Conservation (phyloP, 2,113 vertebrate species). For the Sigmodon hispidus region DNA sequence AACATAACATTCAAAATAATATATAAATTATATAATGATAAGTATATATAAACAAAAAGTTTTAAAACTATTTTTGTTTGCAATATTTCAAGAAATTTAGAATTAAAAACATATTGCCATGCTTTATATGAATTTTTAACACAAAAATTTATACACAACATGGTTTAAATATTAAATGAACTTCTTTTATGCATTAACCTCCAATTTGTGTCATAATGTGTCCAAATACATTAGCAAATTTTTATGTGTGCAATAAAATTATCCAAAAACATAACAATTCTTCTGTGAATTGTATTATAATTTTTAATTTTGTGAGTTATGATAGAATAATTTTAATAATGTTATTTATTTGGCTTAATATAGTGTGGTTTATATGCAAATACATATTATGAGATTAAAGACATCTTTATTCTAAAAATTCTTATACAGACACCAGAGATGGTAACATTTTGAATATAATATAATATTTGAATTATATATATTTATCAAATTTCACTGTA, state of each 20-base stretch:
- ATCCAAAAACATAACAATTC: neutral
- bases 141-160: neutral
- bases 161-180: neutral
- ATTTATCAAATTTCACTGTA: conserved; percentile 20
- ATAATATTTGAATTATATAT: neutral
- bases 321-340: conserved; percentile 23
- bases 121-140: conserved; percentile 6
- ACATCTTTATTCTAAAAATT: neutral
- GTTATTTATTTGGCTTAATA: neutral
- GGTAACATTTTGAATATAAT: neutral
- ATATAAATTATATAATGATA: neutral
- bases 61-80: neutral
- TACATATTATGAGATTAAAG: neutral
- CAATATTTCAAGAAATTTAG: neutral
- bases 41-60: neutral
- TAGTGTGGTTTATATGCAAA: neutral
- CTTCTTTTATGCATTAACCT: conserved; percentile 4
- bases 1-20: conserved; percentile 36
- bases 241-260: conserved; percentile 20
- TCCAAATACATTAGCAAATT: conserved; percentile 27
- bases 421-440: neutral
- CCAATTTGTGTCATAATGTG: neutral
- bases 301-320: conserved; percentile 26
- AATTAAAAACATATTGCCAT: neutral
- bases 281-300: neutral